A percentile compares a stretch with the other conserved stretches of the same genome.
These are phyloP conservation scores for Epizoanthus scotinus DNA, from an alignment of 92 coral and sea anemone genomes.

Conservation along the genomic window DNA sequence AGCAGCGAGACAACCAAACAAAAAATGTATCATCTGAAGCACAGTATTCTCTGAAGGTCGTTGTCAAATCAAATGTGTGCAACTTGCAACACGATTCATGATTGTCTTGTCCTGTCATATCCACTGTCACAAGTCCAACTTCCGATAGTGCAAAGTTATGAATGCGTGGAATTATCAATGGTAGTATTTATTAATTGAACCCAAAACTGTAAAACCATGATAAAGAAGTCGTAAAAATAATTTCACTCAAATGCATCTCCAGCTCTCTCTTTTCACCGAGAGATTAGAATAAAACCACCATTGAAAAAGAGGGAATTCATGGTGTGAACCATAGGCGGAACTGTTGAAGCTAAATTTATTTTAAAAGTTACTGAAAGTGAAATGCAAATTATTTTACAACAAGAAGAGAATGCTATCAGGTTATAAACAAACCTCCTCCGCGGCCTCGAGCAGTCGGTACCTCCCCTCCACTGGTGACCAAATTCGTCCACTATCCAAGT, in stretches of 20 bases:
- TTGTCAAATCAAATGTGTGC: not conserved
- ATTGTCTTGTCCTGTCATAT: not conserved
- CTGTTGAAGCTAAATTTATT: not conserved
- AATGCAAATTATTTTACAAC: not conserved
- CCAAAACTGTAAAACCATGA: not conserved
- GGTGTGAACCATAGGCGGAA: not conserved
- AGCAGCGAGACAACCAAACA: not conserved
- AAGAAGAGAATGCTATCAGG: slow-evolving; percentile 8
- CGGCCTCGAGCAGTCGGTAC: slow-evolving; percentile 88
- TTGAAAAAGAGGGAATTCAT: not conserved
- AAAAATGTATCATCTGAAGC: not conserved
- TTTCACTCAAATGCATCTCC: not conserved
- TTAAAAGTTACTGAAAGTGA: not conserved
- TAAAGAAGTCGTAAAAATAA: too few relatives aligned
- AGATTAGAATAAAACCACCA: not conserved
- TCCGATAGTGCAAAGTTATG: slow-evolving; percentile 3
- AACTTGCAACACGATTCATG: not conserved
- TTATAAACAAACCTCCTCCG: slow-evolving; percentile 62
- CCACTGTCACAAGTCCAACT: not conserved
- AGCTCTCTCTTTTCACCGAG: not conserved
- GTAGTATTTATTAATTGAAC: not conserved
- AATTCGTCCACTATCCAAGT: slow-evolving; percentile 87
- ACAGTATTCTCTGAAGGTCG: not conserved
- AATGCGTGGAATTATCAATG: not conserved
- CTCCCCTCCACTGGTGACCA: slow-evolving; percentile 92